A percentile compares a stretch with the other conserved stretches of the same genome.
These are phyloP conservation scores for Misgurnus mizolepis DNA, from an alignment of 2,113 vertebrate genomes.

Conservation along the genomic window DNA sequence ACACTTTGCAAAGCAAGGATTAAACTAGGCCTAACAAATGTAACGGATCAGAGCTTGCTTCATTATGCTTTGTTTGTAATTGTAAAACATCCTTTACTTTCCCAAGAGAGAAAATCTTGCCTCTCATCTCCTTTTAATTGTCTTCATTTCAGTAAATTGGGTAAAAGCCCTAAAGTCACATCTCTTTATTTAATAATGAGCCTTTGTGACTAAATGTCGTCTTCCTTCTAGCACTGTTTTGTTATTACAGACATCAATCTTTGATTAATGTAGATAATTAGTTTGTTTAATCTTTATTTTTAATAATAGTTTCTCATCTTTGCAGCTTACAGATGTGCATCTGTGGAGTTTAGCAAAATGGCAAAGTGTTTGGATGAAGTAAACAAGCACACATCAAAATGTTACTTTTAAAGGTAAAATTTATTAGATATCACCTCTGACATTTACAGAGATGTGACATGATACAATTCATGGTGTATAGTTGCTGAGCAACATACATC, in stretches of 20 bases:
- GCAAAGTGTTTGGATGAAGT: too few relatives aligned
- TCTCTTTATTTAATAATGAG: neutral
- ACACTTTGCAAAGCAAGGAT: slow-evolving; percentile 1
- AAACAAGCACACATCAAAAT: neutral
- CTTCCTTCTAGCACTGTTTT: neutral
- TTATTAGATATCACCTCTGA: slow-evolving; percentile 23
- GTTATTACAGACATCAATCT: too few relatives aligned
- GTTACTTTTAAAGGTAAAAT: slow-evolving; percentile 12
- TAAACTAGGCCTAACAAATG: neutral
- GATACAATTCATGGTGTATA: neutral
- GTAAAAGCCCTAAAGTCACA: neutral
- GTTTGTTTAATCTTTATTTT: too few relatives aligned
- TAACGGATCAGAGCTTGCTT: neutral
- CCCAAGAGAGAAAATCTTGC: neutral
- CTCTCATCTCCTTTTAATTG: neutral
- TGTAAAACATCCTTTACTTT: neutral
- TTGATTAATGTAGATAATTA: too few relatives aligned
- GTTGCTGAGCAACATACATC: slow-evolving; percentile 10
- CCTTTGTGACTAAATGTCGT: too few relatives aligned
- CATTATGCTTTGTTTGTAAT: neutral
- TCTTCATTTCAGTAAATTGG: neutral
- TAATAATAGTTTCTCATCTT: too few relatives aligned
- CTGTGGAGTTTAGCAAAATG: too few relatives aligned
- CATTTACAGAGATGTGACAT: neutral
- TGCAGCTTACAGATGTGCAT: too few relatives aligned